Base-by-base conservation (phyloP, 64 coral and sea anemone genomes). In the Hydrozoanthus tunicans region DNA sequence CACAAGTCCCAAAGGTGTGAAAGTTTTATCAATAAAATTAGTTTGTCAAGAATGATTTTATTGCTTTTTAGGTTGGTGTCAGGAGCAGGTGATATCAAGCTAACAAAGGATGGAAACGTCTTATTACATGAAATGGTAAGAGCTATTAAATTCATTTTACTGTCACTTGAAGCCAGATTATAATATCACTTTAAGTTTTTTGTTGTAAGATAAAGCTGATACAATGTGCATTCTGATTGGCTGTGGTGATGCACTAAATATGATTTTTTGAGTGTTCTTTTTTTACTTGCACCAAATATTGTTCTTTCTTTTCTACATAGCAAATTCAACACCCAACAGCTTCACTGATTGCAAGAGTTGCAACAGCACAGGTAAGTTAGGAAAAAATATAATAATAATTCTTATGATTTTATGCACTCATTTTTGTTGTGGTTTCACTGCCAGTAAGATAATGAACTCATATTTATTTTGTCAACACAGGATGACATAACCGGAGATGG, bases 251-350 rank as follows among this genome's bases (percentile, higher is more conserved):
- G 20, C 20, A 20, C 7, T 8, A 6, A 70, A 20, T 20, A 63
- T 14, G 82, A 15, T 20, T 9, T 81, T n/a, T 9, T 53, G 17
- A 9, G 7, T 54, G 7, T 26, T 12, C 27, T n/a, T 68, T 23
- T 4, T 13, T 52, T 60, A 71, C 9, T 81, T 56, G 20, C 20
- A 20, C 20, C 20, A 20, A 20, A 20, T 20, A 59, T 64, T 52
- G 8, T 0, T 60, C 66, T 5, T n/a, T 89, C 78, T 15, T 24
- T 77, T 59, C 54, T 61, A 58, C 56, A 58, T 62, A 99, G 97
- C 97, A 99, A 99, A 99, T 99, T 81, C 97, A 99, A 80, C 97
- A 99, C 70, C 97, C 97, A 85, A 99, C 97, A 68, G 97, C 97
- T 51, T 99, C 97, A 56, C 59, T 99, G 80, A 95, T 99, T 79